phyloP scores from a whole-genome alignment of 2,888 invertebrate genomes.

The Torymus auratus region DNA sequence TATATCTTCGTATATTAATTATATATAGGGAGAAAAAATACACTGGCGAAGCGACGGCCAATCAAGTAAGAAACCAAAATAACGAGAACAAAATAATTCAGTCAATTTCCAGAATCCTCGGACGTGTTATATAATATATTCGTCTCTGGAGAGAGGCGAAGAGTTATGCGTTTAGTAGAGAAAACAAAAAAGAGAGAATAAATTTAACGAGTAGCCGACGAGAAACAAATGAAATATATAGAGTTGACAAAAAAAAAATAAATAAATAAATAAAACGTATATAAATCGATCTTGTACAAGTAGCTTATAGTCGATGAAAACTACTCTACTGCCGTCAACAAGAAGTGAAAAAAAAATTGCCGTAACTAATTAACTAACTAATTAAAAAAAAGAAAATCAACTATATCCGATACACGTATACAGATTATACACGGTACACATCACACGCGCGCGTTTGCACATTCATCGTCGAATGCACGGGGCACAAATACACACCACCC shows the following conservation, averaged over 20 bases:
- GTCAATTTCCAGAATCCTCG: conserved; percentile 45
- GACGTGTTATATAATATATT: not conserved
- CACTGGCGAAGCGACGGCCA: conserved; percentile 27
- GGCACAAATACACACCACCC: too few relatives aligned
- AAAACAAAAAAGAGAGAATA: not conserved
- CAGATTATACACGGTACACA: not conserved
- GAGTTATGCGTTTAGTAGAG: conserved; percentile 12
- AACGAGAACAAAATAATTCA: conserved; percentile 22
- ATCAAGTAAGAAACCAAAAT: not conserved
- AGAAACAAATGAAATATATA: not conserved
- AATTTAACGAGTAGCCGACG: too few relatives aligned
- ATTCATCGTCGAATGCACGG: too few relatives aligned
- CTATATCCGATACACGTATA: not conserved
- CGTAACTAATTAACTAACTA: conserved; percentile 20
- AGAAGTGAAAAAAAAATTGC: conserved; percentile 10
- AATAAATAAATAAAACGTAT: not conserved
- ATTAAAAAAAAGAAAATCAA: not conserved
- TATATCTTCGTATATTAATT: not conserved
- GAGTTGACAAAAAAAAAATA: conserved; percentile 28
- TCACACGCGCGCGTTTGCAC: not conserved
- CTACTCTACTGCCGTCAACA: conserved; percentile 50
- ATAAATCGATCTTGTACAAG: conserved; percentile 36
- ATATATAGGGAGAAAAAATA: not conserved
- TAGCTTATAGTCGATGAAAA: conserved; percentile 37
- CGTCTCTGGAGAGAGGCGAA: too few relatives aligned